Percentiles rank a stretch among this genome's conserved stretches.
Evolutionary conservation across 2,797 vertebrate genomes (phyloP).

Genomic region (Clarias laeviceps): DNA sequence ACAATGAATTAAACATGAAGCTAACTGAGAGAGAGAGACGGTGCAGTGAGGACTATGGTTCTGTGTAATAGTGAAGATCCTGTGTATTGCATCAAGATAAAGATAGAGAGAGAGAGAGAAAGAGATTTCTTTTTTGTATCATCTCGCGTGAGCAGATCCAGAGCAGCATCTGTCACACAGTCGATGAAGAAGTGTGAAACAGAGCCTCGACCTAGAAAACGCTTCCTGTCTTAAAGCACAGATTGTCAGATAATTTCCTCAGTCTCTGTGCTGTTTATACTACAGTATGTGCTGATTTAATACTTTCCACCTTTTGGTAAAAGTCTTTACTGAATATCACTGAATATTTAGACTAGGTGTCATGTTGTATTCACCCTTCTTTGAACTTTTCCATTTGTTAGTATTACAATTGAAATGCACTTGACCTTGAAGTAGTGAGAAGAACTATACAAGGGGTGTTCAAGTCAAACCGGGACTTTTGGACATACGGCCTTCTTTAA

Average conservation of each 20-base stretch:
- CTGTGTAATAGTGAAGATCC: background rate
- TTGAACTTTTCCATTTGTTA: background rate
- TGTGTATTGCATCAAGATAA: background rate
- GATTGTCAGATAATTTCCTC: slow-evolving; percentile 6
- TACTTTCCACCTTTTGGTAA: background rate
- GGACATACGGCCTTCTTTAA: too few relatives aligned
- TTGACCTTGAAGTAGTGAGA: too few relatives aligned
- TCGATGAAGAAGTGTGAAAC: slow-evolving; percentile 9
- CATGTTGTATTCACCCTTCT: background rate
- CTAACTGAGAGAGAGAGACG: slow-evolving; percentile 4
- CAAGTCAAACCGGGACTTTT: too few relatives aligned
- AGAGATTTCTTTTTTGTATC: slow-evolving; percentile 27
- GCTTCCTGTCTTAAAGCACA: slow-evolving; percentile 24
- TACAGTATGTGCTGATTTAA: background rate
- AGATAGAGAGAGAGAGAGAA: background rate
- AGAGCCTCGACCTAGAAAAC: slow-evolving; percentile 20
- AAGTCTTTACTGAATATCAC: background rate
- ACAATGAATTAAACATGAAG: slow-evolving; percentile 23
- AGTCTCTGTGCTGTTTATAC: background rate
- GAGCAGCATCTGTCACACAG: slow-evolving; percentile 12
- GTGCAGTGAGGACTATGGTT: background rate
- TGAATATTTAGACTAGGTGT: background rate
- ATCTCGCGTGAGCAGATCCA: slow-evolving; percentile 1
- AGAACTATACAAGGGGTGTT: too few relatives aligned
- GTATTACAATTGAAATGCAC: background rate